Conservation (phyloP, 2,797 vertebrate species). For the Tympanoctomys barrerae region DNA sequence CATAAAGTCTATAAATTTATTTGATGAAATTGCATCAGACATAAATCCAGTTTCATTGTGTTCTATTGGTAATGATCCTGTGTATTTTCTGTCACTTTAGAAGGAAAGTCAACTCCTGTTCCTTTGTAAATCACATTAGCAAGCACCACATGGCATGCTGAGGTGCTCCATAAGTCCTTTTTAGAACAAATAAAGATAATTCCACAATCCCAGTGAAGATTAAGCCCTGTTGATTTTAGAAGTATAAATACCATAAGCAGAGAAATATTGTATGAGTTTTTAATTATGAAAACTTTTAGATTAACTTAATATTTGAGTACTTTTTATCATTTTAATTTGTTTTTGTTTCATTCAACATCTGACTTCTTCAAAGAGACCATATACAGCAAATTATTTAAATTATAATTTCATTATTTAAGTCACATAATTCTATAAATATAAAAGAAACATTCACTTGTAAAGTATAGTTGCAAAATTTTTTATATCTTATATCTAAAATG, state of each 20-base stretch:
- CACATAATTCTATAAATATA: conserved; percentile 30
- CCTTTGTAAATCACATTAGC: neutral
- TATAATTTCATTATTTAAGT: conserved; percentile 28
- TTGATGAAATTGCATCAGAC: neutral
- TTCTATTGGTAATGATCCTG: neutral
- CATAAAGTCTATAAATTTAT: neutral
- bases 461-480: neutral
- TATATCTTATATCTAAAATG: conserved; percentile 24
- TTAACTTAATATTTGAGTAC: conserved; percentile 44
- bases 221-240: conserved; percentile 33
- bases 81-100: neutral
- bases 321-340: conserved; percentile 25
- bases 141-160: neutral
- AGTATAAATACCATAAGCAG: conserved; percentile 15
- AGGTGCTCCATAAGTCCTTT: neutral
- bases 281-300: conserved; percentile 30
- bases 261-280: neutral
- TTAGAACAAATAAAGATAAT: neutral
- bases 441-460: conserved; percentile 41
- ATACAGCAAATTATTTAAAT: conserved; percentile 2
- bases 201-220: conserved; percentile 19
- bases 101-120: neutral
- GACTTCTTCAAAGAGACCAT: neutral
- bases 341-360: conserved; percentile 47
- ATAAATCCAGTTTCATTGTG: neutral